Conservation (phyloP, 2,797 vertebrate species). For the Characodon lateralis region DNA sequence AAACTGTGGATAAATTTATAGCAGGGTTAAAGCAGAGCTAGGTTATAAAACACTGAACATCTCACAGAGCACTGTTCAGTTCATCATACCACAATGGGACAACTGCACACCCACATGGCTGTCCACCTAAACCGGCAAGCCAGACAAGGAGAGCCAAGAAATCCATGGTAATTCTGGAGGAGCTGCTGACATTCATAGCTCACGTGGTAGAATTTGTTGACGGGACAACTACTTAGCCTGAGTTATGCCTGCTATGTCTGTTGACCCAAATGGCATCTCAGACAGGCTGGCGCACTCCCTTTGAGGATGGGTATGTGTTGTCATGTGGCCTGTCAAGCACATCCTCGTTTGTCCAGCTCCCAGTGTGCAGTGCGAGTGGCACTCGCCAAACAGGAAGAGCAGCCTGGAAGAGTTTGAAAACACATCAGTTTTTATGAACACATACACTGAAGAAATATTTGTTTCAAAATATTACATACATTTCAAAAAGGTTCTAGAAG, state of each 20-base stretch:
- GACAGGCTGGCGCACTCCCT: neutral
- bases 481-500: neutral
- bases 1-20: neutral
- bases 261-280: neutral
- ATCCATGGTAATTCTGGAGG: neutral
- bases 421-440: neutral
- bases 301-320: neutral
- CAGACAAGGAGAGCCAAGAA: neutral
- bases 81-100: neutral
- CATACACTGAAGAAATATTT: neutral
- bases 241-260: neutral
- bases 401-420: neutral
- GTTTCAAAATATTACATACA: neutral
- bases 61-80: neutral
- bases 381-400: slow-evolving; percentile 9
- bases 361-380: too few relatives aligned
- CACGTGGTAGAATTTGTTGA: neutral
- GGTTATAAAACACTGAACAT: too few relatives aligned
- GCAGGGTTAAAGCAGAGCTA: neutral
- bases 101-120: neutral
- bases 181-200: neutral
- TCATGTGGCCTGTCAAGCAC: neutral
- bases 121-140: neutral
- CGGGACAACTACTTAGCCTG: neutral
- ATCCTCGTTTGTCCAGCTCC: neutral